Evolutionary conservation across 2,113 vertebrate species (phyloP).

Genomic region (Rhinolophus sinicus): DNA sequence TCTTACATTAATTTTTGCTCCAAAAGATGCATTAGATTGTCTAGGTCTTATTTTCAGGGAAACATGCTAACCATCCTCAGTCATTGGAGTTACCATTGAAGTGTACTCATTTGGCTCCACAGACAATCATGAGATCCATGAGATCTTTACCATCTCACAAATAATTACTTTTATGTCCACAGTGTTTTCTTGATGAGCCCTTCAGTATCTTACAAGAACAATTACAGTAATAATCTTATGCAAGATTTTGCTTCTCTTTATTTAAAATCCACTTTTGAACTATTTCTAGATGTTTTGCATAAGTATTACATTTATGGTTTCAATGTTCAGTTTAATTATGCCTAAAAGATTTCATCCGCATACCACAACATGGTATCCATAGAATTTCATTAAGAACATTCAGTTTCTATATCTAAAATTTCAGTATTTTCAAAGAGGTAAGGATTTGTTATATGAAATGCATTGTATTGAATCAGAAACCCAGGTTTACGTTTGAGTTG

Average conservation of each 20-base stretch:
- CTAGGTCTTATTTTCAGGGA: too few species aligned
- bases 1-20: too few species aligned
- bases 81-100: neutral
- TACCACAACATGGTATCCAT: neutral
- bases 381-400: neutral
- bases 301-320: neutral
- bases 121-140: neutral
- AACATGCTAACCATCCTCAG: too few species aligned
- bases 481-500: neutral
- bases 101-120: neutral
- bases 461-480: neutral
- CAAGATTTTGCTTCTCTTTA: neutral
- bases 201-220: neutral
- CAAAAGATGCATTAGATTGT: too few species aligned
- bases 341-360: neutral
- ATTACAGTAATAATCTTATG: neutral
- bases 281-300: neutral
- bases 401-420: neutral
- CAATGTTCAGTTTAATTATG: neutral
- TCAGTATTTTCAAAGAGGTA: neutral
- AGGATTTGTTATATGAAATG: neutral
- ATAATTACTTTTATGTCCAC: neutral
- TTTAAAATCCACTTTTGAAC: neutral
- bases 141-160: neutral
- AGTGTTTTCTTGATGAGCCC: neutral